phyloP scores from a whole-genome alignment of 1,140 invertebrate genomes.

The Achroia grisella region DNA sequence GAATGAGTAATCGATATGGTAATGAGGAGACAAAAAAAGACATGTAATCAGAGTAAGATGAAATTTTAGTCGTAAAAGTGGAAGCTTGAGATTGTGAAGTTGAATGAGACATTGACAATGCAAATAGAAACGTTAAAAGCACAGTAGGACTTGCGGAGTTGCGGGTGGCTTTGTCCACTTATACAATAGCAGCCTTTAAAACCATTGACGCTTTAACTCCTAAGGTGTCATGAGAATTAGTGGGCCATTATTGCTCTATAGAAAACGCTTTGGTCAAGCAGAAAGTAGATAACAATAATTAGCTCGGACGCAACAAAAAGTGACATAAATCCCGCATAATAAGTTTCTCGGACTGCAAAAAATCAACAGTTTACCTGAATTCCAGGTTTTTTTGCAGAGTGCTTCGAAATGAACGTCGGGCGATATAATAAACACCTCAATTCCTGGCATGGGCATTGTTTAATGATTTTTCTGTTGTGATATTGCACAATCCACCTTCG shows the following conservation, averaged over 20 bases:
- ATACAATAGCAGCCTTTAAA: slow-evolving; percentile 46
- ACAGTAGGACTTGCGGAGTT: slow-evolving; percentile 45
- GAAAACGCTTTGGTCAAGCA: slow-evolving; percentile 60
- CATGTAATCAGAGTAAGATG: slow-evolving; percentile 33
- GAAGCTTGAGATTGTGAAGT: slow-evolving; percentile 19
- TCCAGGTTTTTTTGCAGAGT: slow-evolving; percentile 50
- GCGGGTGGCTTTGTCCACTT: slow-evolving; percentile 57
- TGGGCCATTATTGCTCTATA: slow-evolving; percentile 65
- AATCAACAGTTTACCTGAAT: slow-evolving; percentile 58
- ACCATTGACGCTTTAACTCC: slow-evolving; percentile 59
- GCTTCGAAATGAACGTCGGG: slow-evolving; percentile 44
- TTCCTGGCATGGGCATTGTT: slow-evolving; percentile 66
- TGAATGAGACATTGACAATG: slow-evolving; percentile 57
- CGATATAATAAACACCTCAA: slow-evolving; percentile 71
- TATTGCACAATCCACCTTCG: slow-evolving; percentile 65
- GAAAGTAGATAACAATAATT: slow-evolving; percentile 71
- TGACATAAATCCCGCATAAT: slow-evolving; percentile 72
- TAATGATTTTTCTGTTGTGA: slow-evolving; percentile 71
- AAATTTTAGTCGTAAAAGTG: slow-evolving; percentile 28
- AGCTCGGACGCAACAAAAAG: slow-evolving; percentile 66
- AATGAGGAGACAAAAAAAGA: slow-evolving; percentile 23
- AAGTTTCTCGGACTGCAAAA: slow-evolving; percentile 53
- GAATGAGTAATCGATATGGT: slow-evolving; percentile 46
- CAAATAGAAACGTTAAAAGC: slow-evolving; percentile 56
- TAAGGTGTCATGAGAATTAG: slow-evolving; percentile 69